phyloP scores from a whole-genome alignment of 2,888 invertebrate species.

The Schizaphis graminum region DNA sequence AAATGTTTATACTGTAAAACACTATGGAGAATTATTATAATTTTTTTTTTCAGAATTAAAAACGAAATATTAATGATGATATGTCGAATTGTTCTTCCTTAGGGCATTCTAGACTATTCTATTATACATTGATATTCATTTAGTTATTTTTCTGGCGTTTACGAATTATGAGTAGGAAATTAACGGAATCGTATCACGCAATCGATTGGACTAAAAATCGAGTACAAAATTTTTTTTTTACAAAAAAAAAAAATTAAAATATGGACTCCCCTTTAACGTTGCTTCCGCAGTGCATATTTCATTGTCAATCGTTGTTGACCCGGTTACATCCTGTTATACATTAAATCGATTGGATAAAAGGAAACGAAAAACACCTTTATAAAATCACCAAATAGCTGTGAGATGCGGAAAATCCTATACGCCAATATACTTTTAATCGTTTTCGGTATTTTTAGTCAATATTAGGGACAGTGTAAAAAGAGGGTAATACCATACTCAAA shows the following conservation, averaged over 20 bases:
- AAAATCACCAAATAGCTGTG: conserved; percentile 34
- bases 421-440: conserved; percentile 15
- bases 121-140: neutral
- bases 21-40: neutral
- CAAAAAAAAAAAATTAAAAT: conserved; percentile 3
- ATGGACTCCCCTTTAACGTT: neutral
- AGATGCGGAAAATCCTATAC: neutral
- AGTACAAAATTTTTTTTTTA: conserved; percentile 16
- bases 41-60: neutral
- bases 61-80: neutral
- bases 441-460: conserved; percentile 23
- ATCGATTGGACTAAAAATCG: conserved; percentile 15
- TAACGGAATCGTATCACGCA: conserved; percentile 25
- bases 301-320: conserved; percentile 45
- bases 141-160: neutral
- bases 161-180: conserved; percentile 42
- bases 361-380: conserved; percentile 36
- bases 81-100: neutral
- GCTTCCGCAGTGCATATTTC: conserved; percentile 42
- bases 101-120: neutral
- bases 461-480: neutral
- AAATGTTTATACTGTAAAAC: neutral
- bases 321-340: neutral
- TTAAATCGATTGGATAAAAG: conserved; percentile 16
- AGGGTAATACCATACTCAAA: neutral